Evolutionary conservation across 1,140 invertebrate genomes (phyloP).

Genomic region (Artemia franciscana): DNA sequence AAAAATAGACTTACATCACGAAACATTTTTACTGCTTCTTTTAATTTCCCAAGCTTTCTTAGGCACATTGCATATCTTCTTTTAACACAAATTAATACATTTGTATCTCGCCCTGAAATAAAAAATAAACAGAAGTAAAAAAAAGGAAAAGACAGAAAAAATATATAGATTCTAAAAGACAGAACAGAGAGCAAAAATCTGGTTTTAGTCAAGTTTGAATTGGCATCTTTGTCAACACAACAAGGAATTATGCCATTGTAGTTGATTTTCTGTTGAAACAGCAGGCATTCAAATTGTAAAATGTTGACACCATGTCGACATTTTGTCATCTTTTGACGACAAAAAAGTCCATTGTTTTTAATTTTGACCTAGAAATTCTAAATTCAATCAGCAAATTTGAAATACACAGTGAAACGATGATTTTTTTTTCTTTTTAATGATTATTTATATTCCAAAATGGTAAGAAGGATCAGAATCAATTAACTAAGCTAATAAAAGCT

Average conservation of each 20-base stretch:
- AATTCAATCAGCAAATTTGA: too few relatives aligned
- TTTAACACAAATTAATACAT: slow-evolving; percentile 86
- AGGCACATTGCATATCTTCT: slow-evolving; percentile 88
- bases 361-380: too few relatives aligned
- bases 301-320: too few relatives aligned
- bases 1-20: slow-evolving; percentile 38
- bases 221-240: not conserved
- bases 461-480: too few relatives aligned
- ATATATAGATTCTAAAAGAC: slow-evolving; percentile 1
- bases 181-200: too few relatives aligned
- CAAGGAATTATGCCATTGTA: not conserved
- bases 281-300: not conserved
- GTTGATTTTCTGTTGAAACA: not conserved
- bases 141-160: not conserved
- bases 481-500: too few relatives aligned
- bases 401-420: too few relatives aligned
- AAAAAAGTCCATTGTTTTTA: too few relatives aligned
- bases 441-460: too few relatives aligned
- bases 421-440: too few relatives aligned
- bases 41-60: slow-evolving; percentile 68
- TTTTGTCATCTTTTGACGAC: too few relatives aligned
- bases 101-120: slow-evolving; percentile 50
- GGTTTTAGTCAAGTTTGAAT: too few relatives aligned
- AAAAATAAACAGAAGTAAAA: slow-evolving; percentile 9
- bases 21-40: slow-evolving; percentile 93